phyloP scores from a whole-genome alignment of 2,888 invertebrate species.

The Heliconius aoede region DNA sequence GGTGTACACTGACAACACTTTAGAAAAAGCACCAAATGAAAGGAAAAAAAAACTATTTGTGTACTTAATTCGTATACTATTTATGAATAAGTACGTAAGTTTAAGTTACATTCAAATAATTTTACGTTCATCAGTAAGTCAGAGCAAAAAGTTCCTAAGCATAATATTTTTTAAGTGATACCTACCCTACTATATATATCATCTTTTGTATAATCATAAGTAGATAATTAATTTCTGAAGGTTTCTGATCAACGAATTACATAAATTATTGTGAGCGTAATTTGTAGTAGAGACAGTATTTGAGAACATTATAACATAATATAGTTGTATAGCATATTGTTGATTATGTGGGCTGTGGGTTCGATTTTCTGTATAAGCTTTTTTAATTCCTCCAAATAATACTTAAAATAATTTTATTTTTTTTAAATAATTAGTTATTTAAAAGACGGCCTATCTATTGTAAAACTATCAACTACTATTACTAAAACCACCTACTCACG shows the following conservation, averaged over 20 bases:
- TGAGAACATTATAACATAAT: constrained; percentile 28
- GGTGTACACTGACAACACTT: background rate
- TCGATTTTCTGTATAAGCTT: background rate
- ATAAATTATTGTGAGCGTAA: constrained; percentile 60
- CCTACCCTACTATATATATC: constrained; percentile 60
- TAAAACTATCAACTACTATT: background rate
- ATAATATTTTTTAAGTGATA: constrained; percentile 69
- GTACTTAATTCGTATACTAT: constrained; percentile 44
- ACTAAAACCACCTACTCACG: too few relatives aligned
- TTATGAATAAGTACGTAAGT: constrained; percentile 20
- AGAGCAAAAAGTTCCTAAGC: constrained; percentile 80
- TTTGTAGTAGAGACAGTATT: constrained; percentile 44
- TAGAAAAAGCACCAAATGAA: background rate
- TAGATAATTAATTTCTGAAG: constrained; percentile 73
- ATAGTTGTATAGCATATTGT: constrained; percentile 33
- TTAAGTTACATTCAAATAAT: constrained; percentile 24
- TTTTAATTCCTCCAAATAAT: background rate
- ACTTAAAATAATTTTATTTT: background rate
- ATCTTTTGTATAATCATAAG: constrained; percentile 71
- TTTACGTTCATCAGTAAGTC: constrained; percentile 56
- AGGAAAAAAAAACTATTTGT: constrained; percentile 25
- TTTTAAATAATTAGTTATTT: background rate
- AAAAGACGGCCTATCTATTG: background rate
- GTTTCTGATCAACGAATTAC: constrained; percentile 82
- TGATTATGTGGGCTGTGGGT: constrained; percentile 9